Conservation (phyloP, 2,113 vertebrate species). For the Pitta sordida region DNA sequence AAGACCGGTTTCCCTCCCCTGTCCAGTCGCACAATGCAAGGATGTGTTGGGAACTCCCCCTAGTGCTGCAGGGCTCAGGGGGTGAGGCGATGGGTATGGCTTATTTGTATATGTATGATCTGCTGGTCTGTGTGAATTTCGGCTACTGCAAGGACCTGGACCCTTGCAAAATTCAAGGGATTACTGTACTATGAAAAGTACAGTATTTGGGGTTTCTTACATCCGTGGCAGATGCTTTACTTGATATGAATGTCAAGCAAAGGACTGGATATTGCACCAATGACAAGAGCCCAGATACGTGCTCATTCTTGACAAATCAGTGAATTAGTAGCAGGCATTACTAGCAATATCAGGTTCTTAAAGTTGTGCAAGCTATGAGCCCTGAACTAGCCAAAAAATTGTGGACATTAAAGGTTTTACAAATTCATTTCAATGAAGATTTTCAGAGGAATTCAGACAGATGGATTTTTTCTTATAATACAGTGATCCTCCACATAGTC, state of each 20-base stretch:
- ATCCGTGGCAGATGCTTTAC: not conserved
- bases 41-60: too few species aligned
- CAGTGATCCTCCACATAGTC: too few species aligned
- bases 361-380: not conserved
- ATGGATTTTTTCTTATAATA: too few species aligned
- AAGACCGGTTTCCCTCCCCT: too few species aligned
- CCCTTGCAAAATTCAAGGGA: too few species aligned
- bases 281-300: not conserved
- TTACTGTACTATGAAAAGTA: not conserved
- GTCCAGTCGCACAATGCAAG: too few species aligned
- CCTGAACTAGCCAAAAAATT: not conserved
- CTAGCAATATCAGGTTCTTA: not conserved
- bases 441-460: not conserved
- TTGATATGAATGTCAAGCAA: not conserved
- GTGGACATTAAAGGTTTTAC: not conserved
- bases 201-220: not conserved
- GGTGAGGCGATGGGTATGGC: too few species aligned
- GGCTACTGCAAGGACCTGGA: too few species aligned
- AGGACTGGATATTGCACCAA: not conserved
- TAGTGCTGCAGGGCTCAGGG: too few species aligned
- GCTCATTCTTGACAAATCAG: not conserved
- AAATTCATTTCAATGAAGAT: not conserved
- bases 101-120: too few species aligned
- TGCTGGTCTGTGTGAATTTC: too few species aligned
- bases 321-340: not conserved